These are phyloP conservation scores for Hypena proboscidalis DNA, from an alignment of 2,888 invertebrate genomes.

Conservation along the genomic window DNA sequence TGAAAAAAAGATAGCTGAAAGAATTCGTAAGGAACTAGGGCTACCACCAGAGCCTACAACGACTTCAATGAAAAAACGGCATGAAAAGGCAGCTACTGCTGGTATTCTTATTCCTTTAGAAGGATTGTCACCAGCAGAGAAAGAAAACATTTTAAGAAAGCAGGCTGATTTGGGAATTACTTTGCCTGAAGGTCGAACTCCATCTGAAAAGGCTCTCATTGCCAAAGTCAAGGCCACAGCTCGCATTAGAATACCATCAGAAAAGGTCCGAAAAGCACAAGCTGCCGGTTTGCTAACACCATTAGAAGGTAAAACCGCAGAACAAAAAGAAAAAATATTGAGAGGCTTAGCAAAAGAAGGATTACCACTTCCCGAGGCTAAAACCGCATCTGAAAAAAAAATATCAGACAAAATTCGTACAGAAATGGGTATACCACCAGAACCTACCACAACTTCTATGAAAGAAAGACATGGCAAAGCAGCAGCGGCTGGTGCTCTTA, in stretches of 20 bases:
- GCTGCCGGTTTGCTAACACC: constrained; percentile 39
- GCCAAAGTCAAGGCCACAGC: constrained; percentile 25
- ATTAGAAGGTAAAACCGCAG: constrained; percentile 43
- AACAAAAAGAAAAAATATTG: constrained; percentile 47
- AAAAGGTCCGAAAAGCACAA: constrained; percentile 32
- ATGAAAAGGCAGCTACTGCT: constrained; percentile 10
- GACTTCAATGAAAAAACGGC: constrained; percentile 11
- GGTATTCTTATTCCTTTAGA: constrained; percentile 18
- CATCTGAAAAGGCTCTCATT: constrained; percentile 36
- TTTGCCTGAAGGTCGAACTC: constrained; percentile 24
- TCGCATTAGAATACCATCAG: not conserved
- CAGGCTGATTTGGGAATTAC: constrained; percentile 12
- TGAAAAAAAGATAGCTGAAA: constrained; percentile 13
- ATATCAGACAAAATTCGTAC: constrained; percentile 41
- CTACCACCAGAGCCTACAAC: constrained; percentile 25
- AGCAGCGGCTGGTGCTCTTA: constrained; percentile 36
- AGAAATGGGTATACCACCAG: constrained; percentile 45
- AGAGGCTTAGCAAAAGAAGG: constrained; percentile 39
- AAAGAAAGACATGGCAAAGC: constrained; percentile 35
- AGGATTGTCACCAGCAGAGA: constrained; percentile 12
- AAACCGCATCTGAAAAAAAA: constrained; percentile 48
- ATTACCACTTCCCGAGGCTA: constrained; percentile 47
- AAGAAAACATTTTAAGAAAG: constrained; percentile 14
- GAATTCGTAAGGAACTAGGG: constrained; percentile 15
- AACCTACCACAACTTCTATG: constrained; percentile 34